Percentiles rank a stretch among this genome's conserved stretches.
phyloP scores from a whole-genome alignment of 1,140 invertebrate genomes.

The Philotrypesis tridentata region DNA sequence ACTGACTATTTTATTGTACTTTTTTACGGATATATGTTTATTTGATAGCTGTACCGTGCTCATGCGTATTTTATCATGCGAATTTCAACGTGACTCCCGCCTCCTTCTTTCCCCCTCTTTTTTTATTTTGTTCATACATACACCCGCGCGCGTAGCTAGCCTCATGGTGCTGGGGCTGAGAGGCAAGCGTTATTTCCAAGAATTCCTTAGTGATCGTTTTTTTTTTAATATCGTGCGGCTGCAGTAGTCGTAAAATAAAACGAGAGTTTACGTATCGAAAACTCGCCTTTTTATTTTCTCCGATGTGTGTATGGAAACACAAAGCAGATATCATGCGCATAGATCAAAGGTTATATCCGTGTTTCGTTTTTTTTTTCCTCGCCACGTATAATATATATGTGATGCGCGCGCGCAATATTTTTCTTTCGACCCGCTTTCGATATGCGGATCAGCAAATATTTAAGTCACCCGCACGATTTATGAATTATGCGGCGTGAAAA shows the following conservation, averaged over 20 bases:
- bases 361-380: neutral
- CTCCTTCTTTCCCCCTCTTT: neutral
- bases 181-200: neutral
- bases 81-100: neutral
- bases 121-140: neutral
- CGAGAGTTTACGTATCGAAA: neutral
- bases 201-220: neutral
- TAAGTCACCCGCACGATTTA: no score
- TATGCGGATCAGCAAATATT: no score
- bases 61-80: neutral
- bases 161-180: no score
- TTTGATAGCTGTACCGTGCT: constrained; percentile 9
- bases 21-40: neutral
- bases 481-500: no score
- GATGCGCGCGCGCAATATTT: no score
- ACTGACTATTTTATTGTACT: constrained; percentile 1
- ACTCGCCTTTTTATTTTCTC: neutral
- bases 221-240: neutral
- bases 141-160: neutral
- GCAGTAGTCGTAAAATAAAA: neutral
- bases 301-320: neutral
- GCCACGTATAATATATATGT: no score
- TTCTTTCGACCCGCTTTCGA: no score
- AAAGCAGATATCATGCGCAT: no score
- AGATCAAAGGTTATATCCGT: neutral